Evolutionary conservation across 1,140 invertebrate genomes (phyloP), one percentile per base, ranked within the genome.

Genomic region (Chlorops oryzae): DNA sequence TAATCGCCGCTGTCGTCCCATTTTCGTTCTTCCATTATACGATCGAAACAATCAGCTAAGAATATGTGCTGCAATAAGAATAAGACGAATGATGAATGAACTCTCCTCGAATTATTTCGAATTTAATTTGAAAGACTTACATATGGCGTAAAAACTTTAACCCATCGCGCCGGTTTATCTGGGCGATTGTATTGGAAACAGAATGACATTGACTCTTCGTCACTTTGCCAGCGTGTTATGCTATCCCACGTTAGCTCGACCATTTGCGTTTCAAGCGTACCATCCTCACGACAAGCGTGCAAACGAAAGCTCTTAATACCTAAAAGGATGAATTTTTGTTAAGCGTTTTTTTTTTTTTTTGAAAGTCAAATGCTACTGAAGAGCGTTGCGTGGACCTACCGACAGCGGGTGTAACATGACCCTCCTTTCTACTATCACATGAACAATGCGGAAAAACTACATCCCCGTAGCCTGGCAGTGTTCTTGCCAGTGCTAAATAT

Each of bases 371-470:
- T n/a, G n/a, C n/a, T n/a, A n/a, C n/a, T n/a, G n/a, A n/a, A n/a
- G n/a, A n/a, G n/a, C n/a, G n/a, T n/a, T n/a, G n/a, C n/a, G n/a
- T n/a, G n/a, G n/a, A 64, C 69, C 68, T 59, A 51, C 87, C 86
- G 32, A 94, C 78, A 13, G 83, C 82, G 3, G 88, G 84, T 34
- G 94, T 81, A 6, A 96, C 90, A 74, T 93, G 90, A 44, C 91
- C 92, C 60, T 90, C 90, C 73, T 94, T 93, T 20, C 90, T 76
- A 22, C 90, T 91, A 77, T 96, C 92, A 76, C 91, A 95, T n/a
- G 84, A 78, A 76, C 93, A 96, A 74, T 95, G 92, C 17, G 94
- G 94, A 75, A 97, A 96, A 25, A 91, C 86, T 17, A 96, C 80
- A 61, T 92, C 87, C 2, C 90, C 90, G 74, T 96, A 96, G 21